Evolutionary conservation across 1,140 invertebrate genomes (phyloP), one percentile per base, ranked within the genome.

Genomic region (Nephila pilipes): DNA sequence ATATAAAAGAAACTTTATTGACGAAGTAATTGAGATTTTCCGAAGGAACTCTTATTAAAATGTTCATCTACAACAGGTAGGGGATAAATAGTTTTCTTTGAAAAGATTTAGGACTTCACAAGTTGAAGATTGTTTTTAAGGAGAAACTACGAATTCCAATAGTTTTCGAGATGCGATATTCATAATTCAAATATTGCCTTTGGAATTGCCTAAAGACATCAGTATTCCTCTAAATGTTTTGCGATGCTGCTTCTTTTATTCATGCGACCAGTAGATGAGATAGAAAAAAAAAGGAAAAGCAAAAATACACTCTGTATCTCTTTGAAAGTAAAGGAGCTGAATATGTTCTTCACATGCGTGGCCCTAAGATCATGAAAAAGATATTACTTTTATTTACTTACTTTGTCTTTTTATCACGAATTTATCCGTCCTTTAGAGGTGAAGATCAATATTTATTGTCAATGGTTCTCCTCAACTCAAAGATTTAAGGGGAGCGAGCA

Each of bases 381-480:
- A 87, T 38, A 60, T 8, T 46, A 25, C 69, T 16, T 32, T 22
- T 83, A 55, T 83, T n/a, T 87, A 60, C 63, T 85, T 54, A n/a
- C 63, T 46, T 46, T 0, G 6, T 10, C 46, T 20, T 29, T 63
- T 83, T 83, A 55, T 55, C 22, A 18, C 55, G 57, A 25, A 87
- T 36, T 60, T 36, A 87, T 87, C 55, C 58, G 32, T 32, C 57
- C 85, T 1, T 38, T 46, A 20, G 32, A 63, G 85, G 85, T 29
- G 29, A 36, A 36, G 85, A 87, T 87, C 63, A 87, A 87, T 87
- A 87, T 63, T 63, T 87, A 87, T 87, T 87, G 57, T 57, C 32
- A 57, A 12, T 14, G 22, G 29, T 87, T 87, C 25, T 60, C 57
- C 25, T 63, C 54, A 83, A 55, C 81, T 46, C 25, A 6, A 18